These are phyloP conservation scores for Ginglymostoma cirratum DNA, from an alignment of 2,113 vertebrate genomes.

Conservation along the genomic window DNA sequence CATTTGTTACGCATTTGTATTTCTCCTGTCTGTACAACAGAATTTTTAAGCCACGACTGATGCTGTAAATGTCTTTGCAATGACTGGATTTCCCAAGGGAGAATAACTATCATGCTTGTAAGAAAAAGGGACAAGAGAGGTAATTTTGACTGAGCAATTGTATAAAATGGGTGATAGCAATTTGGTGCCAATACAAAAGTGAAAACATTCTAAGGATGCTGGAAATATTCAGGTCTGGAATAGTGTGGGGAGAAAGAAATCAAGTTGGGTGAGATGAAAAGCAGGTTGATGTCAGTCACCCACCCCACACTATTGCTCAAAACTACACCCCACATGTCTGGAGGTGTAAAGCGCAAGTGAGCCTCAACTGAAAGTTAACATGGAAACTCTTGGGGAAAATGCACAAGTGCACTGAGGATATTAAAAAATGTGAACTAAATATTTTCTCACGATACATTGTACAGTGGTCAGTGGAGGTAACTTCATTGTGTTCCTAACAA, in stretches of 20 bases:
- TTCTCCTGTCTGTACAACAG: background rate
- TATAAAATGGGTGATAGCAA: background rate
- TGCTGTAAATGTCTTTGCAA: background rate
- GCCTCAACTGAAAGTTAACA: background rate
- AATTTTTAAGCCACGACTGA: background rate
- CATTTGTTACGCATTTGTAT: background rate
- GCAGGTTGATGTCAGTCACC: background rate
- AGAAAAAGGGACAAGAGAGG: background rate
- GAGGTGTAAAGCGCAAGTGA: background rate
- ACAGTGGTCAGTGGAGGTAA: background rate
- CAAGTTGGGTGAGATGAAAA: background rate
- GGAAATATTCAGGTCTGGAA: background rate
- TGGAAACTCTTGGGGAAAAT: background rate
- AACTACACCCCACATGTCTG: background rate
- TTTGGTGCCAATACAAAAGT: background rate
- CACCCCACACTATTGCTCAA: background rate
- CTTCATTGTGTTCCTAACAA: background rate
- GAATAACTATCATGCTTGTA: background rate
- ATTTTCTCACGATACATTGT: background rate
- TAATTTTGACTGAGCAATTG: background rate
- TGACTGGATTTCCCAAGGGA: background rate
- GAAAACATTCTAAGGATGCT: background rate
- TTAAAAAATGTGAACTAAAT: background rate
- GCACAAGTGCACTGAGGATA: background rate
- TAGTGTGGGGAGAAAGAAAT: background rate